phyloP scores from a whole-genome alignment of 2,888 invertebrate species.

The Hydrotaea cyrtoneurina region DNA sequence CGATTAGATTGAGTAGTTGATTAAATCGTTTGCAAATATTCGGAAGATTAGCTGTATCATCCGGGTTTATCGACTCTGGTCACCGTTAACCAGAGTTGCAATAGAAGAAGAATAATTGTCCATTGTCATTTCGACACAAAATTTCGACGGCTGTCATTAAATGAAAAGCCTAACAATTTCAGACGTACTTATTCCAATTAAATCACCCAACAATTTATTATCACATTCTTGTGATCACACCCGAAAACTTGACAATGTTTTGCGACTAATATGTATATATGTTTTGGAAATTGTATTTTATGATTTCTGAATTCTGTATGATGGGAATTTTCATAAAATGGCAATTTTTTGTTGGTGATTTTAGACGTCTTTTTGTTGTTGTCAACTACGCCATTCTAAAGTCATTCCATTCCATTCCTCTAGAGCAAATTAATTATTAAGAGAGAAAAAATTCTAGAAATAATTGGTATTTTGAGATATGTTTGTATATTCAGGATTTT shows the following conservation, averaged over 20 bases:
- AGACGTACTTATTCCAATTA: too few relatives aligned
- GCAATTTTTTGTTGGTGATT: not conserved
- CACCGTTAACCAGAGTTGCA: too few relatives aligned
- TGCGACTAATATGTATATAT: not conserved
- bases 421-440: not conserved
- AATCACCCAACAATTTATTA: too few relatives aligned
- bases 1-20: too few relatives aligned
- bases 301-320: not conserved
- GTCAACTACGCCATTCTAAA: constrained; percentile 27
- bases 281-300: not conserved
- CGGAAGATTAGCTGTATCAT: too few relatives aligned
- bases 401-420: constrained; percentile 47
- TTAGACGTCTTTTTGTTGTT: not conserved
- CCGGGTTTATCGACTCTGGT: too few relatives aligned
- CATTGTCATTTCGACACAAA: too few relatives aligned
- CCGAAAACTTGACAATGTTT: constrained; percentile 5
- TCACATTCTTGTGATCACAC: not conserved
- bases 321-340: too few relatives aligned
- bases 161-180: too few relatives aligned
- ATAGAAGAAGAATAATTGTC: too few relatives aligned
- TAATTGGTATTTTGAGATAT: constrained; percentile 25
- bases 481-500: not conserved
- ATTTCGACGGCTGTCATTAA: too few relatives aligned
- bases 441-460: not conserved
- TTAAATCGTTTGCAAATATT: too few relatives aligned